Evolutionary conservation across 2,113 vertebrate species (phyloP).

Genomic region (Saguinus imperator): DNA sequence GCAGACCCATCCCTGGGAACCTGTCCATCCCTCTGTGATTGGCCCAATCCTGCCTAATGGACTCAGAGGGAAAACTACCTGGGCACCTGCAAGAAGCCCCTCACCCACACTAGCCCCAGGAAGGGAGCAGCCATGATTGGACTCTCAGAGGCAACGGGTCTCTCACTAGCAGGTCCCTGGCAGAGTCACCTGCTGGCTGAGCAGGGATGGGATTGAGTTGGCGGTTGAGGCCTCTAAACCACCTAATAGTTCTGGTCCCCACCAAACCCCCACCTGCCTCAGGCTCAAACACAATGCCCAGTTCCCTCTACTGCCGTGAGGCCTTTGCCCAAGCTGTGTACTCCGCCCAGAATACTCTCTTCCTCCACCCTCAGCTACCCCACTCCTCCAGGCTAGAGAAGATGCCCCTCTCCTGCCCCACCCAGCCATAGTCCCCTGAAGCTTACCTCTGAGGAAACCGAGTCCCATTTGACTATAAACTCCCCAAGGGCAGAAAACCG

Average conservation of each 20-base stretch:
- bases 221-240: background rate
- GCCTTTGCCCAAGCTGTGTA: background rate
- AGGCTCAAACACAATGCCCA: background rate
- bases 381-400: background rate
- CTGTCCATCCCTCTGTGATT: background rate
- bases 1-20: background rate
- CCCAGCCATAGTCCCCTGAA: background rate
- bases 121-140: background rate
- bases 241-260: background rate
- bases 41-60: background rate
- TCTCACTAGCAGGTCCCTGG: background rate
- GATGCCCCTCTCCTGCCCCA: no score
- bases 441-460: background rate
- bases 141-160: background rate
- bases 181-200: background rate
- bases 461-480: background rate
- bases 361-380: background rate
- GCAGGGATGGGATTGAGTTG: background rate
- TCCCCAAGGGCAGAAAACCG: background rate
- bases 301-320: background rate
- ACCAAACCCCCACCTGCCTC: background rate
- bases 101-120: background rate
- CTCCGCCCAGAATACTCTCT: background rate
- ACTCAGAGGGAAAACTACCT: background rate
- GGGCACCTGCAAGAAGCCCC: background rate